These are phyloP conservation scores for Stercorarius parasiticus DNA, from an alignment of 2,113 vertebrate species.

Conservation along the genomic window DNA sequence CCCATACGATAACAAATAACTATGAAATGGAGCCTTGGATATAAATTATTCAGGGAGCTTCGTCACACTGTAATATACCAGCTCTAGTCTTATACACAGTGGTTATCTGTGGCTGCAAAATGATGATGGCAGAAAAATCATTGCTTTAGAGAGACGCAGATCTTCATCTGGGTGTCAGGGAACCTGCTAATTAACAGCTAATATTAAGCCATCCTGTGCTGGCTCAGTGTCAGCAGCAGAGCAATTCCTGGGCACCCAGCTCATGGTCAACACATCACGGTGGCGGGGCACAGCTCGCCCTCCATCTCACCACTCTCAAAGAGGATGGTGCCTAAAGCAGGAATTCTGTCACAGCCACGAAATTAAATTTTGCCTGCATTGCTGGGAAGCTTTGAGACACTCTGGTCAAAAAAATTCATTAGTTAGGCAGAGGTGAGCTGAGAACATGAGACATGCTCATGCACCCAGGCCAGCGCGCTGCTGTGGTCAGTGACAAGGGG, in stretches of 20 bases:
- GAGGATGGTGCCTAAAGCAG: not conserved
- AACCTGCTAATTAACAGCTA: not conserved
- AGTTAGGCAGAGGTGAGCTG: not conserved
- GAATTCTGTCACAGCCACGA: not conserved
- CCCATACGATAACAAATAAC: conserved; percentile 47
- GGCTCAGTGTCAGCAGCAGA: not conserved
- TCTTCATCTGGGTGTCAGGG: not conserved
- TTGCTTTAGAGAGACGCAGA: not conserved
- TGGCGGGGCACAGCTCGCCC: fast-evolving
- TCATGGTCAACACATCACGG: not conserved
- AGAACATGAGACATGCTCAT: not conserved
- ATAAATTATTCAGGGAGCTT: conserved; percentile 43
- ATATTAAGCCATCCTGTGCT: not conserved
- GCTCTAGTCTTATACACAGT: not conserved
- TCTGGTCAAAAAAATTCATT: not conserved
- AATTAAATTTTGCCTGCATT: not conserved
- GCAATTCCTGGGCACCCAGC: not conserved
- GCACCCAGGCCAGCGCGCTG: not conserved
- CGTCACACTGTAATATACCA: not conserved
- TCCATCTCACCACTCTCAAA: fast-evolving
- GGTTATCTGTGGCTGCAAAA: not conserved
- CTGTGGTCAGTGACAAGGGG: not conserved
- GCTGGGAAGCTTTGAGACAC: not conserved
- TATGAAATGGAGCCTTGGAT: not conserved
- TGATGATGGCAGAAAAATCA: not conserved